A percentile compares a stretch with the other conserved stretches of the same genome.
Conservation (phyloP, 2,797 vertebrate genomes). For the Pseudochirops cupreus region DNA sequence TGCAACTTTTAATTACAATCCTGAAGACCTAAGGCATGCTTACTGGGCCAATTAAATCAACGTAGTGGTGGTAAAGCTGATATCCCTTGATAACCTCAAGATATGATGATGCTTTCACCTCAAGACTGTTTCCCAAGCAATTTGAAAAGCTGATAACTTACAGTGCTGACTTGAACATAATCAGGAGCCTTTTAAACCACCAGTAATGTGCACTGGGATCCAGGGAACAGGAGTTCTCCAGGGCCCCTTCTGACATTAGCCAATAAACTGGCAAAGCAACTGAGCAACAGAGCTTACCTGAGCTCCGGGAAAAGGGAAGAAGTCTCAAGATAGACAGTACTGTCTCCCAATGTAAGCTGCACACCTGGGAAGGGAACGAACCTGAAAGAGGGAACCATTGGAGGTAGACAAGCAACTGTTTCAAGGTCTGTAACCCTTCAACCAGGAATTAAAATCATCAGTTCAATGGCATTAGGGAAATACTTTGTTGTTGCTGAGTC, state of each 20-base stretch:
- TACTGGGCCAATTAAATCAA: conserved; percentile 81
- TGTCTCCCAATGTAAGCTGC: neutral
- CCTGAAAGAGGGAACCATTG: neutral
- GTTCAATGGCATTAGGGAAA: conserved; percentile 8
- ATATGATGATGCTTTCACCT: conserved; percentile 64
- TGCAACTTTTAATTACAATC: conserved; percentile 81
- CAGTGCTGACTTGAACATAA: conserved; percentile 68
- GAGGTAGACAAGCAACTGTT: neutral
- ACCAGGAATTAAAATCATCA: conserved; percentile 1
- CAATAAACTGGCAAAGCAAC: neutral
- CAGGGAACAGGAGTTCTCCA: neutral
- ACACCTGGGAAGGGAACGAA: conserved; percentile 2
- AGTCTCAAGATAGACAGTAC: neutral
- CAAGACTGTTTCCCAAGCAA: conserved; percentile 68
- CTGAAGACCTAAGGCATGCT: conserved; percentile 79
- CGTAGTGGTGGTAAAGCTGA: conserved; percentile 70
- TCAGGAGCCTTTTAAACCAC: conserved; percentile 61
- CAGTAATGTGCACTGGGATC: conserved; percentile 26
- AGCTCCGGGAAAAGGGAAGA: neutral
- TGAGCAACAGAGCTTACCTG: neutral
- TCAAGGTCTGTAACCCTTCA: neutral
- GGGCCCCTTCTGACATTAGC: neutral
- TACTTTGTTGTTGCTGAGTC: neutral
- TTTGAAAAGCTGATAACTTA: conserved; percentile 65
- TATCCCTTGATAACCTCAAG: conserved; percentile 60